Conservation (phyloP, 2,888 invertebrate genomes). For the Aphidius colemani region DNA sequence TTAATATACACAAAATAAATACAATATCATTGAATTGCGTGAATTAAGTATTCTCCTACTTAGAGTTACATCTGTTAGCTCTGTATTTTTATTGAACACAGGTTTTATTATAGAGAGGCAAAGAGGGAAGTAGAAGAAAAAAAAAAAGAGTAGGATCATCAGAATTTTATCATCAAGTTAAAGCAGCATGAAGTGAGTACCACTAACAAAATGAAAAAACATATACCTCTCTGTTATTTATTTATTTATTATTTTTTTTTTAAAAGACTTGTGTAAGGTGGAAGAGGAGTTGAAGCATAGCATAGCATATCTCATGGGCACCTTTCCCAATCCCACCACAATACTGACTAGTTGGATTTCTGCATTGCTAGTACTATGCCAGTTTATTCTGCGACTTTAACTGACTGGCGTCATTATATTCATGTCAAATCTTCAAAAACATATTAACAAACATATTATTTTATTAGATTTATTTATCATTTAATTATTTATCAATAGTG, state of each 20-base stretch:
- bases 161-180: too few species aligned
- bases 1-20: too few species aligned
- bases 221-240: too few species aligned
- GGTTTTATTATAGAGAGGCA: slow-evolving; percentile 24
- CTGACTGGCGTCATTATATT: slow-evolving; percentile 26
- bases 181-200: too few species aligned
- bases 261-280: slow-evolving; percentile 14
- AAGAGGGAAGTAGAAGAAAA: neutral
- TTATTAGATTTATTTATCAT: too few species aligned
- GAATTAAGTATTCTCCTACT: slow-evolving; percentile 6
- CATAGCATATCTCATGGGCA: slow-evolving; percentile 31
- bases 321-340: slow-evolving; percentile 34
- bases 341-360: too few species aligned
- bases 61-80: slow-evolving; percentile 9
- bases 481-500: too few species aligned
- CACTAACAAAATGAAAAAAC: too few species aligned
- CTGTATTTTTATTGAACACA: slow-evolving; percentile 1
- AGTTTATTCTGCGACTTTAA: slow-evolving; percentile 34
- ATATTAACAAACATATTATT: too few species aligned
- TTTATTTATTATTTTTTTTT: too few species aligned
- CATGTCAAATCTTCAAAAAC: slow-evolving; percentile 4
- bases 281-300: slow-evolving; percentile 27
- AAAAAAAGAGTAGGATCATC: too few species aligned
- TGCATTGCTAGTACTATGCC: slow-evolving; percentile 31
- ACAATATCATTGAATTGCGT: too few species aligned